Evolutionary conservation across 2,797 vertebrate species (phyloP).

Genomic region (Gallinago stenura): DNA sequence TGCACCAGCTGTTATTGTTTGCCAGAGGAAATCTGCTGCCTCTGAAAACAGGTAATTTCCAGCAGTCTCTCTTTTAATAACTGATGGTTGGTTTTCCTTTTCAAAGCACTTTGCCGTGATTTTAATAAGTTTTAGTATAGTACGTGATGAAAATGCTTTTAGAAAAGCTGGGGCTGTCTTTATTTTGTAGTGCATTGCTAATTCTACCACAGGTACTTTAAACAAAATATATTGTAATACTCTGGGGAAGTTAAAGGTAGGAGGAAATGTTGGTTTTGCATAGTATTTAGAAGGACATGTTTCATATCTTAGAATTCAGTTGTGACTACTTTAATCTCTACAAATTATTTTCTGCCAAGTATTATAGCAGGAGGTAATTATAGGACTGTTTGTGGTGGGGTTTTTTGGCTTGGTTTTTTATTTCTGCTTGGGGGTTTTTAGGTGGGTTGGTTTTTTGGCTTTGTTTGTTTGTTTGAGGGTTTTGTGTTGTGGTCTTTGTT

Average conservation of each 20-base stretch:
- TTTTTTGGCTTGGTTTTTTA: neutral
- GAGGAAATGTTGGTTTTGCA: neutral
- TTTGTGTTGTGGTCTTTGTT: neutral
- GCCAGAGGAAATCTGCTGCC: conserved; percentile 84
- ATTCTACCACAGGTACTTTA: neutral
- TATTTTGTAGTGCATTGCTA: neutral
- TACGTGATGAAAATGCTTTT: neutral
- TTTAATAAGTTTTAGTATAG: neutral
- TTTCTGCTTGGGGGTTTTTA: neutral
- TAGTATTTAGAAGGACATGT: neutral
- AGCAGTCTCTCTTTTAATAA: neutral
- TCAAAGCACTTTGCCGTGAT: neutral
- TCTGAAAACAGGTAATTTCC: conserved; percentile 79
- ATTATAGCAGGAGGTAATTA: neutral
- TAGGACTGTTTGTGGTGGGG: neutral
- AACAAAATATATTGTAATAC: neutral
- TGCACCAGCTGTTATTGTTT: conserved; percentile 83
- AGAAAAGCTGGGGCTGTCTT: neutral
- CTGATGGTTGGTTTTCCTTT: rapidly evolving
- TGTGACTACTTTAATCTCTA: neutral
- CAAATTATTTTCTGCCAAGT: neutral
- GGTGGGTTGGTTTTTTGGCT: neutral
- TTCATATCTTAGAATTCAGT: neutral
- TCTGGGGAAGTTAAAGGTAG: neutral
- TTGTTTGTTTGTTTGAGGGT: neutral